phyloP scores from a whole-genome alignment of 23 tunicate species.

The Trididemnum miniatum region DNA sequence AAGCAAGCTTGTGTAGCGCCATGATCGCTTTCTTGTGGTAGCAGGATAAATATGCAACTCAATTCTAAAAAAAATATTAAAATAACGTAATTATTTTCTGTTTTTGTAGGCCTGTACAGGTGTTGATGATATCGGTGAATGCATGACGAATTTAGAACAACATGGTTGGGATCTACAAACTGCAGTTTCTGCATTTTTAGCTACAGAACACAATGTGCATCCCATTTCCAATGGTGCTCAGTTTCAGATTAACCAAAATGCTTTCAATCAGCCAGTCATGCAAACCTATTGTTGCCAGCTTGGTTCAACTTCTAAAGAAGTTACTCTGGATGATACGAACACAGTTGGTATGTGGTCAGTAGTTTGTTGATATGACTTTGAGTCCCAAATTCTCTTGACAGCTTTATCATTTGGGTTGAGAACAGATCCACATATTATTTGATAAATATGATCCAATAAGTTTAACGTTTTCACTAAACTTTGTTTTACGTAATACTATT shows the following conservation, averaged over 20 bases:
- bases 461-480: too few species aligned
- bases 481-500: too few species aligned
- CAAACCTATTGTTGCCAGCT: conserved; percentile 46
- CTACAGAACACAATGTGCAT: background rate
- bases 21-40: too few species aligned
- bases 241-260: background rate
- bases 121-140: conserved; percentile 67
- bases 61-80: too few species aligned
- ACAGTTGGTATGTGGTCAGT: conserved; percentile 49
- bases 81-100: too few species aligned
- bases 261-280: conserved; percentile 1
- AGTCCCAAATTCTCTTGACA: too few species aligned
- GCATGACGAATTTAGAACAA: conserved; percentile 74
- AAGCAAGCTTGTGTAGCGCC: too few species aligned
- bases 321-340: conserved; percentile 41
- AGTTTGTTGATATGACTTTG: conserved; percentile 48
- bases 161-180: conserved; percentile 78
- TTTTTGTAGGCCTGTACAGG: conserved; percentile 61
- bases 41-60: too few species aligned
- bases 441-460: too few species aligned
- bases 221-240: background rate
- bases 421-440: too few species aligned
- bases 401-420: too few species aligned
- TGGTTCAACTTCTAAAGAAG: conserved; percentile 28
- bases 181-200: conserved; percentile 66